A percentile compares a stretch with the other conserved stretches of the same genome.
These are phyloP conservation scores for Poeciliopsis presidionis DNA, from an alignment of 2,797 vertebrate genomes.

Conservation along the genomic window DNA sequence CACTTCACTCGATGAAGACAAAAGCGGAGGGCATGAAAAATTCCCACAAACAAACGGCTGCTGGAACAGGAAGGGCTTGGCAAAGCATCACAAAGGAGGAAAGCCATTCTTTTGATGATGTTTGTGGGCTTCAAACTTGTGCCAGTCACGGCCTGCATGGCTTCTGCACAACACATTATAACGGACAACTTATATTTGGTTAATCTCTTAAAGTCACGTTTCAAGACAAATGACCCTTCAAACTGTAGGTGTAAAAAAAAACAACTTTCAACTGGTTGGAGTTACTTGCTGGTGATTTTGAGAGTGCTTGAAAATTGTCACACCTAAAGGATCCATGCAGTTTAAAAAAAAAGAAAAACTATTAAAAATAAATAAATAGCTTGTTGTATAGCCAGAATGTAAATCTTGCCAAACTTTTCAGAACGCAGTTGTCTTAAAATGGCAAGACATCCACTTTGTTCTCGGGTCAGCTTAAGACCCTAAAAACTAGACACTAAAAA, in stretches of 20 bases:
- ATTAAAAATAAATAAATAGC: neutral
- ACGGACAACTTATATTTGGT: neutral
- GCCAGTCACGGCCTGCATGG: conserved; percentile 2
- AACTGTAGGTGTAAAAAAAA: neutral
- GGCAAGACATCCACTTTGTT: neutral
- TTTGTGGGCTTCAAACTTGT: conserved; percentile 14
- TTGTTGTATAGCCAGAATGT: neutral
- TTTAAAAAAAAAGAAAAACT: neutral
- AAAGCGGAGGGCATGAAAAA: conserved; percentile 1
- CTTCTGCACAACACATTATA: neutral
- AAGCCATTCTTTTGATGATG: conserved; percentile 34
- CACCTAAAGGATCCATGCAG: neutral
- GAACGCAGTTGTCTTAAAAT: neutral
- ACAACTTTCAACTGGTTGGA: neutral
- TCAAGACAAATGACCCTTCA: neutral
- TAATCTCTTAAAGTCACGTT: neutral
- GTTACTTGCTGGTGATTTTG: neutral
- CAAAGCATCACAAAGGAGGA: conserved; percentile 18
- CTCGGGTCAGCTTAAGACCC: neutral
- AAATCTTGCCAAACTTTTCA: neutral
- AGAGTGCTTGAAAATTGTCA: neutral
- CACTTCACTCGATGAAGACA: neutral
- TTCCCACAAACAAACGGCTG: conserved; percentile 5
- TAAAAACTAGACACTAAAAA: neutral
- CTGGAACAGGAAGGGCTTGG: conserved; percentile 20